Base-by-base conservation (phyloP, 35 echinoderm and acorn worm species). In the Hemicentrotus pulcherrimus region DNA sequence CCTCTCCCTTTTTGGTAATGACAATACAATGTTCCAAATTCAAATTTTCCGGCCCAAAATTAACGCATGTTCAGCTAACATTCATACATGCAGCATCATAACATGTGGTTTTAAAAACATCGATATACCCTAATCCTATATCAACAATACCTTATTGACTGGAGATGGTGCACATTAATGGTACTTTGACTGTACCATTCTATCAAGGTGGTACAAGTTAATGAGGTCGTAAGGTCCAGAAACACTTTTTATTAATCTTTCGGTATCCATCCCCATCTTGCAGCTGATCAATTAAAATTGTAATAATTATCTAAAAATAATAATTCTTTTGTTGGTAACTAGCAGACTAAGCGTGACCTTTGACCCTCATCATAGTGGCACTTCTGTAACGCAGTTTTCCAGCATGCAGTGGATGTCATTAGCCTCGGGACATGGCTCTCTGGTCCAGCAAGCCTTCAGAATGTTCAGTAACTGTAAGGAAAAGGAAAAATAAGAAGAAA, bases 331-430 rank as follows among this genome's bases (percentile, higher is more conserved):
- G 7, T 22, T 22, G 65, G 24, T 78, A 28, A 78, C 65, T 78
- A 28, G 65, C 6, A n/a, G 19, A 22, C 22, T 32, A 94, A 11
- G 13, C 9, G 91, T 22, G 35, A 94, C 47, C 91, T 78, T 78
- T 78, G 31, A 41, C 52, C 48, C 47, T 94, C 31, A 35, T 96
- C 71, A 96, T 35, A 96, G 87, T 31, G 96, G 94, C 16, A 96
- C 96, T 95, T 96, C 96, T 15, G 96, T 96, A 2, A 96, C 58
- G 19, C 96, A 96, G 87, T 96, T 96, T 32, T 96, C 96, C 87
- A 96, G 55, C 96, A 96, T 96, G 15, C 94, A 86, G 41, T 96
- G 94, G 31, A 96, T 87, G 52, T 94, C 86, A 47, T 86, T 32
- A 2, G 94, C 88, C 32, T 85, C 65, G 7, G 86, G 96, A 24